Base-by-base conservation (phyloP, 2,888 invertebrate species). In the Crocallis elinguaria region DNA sequence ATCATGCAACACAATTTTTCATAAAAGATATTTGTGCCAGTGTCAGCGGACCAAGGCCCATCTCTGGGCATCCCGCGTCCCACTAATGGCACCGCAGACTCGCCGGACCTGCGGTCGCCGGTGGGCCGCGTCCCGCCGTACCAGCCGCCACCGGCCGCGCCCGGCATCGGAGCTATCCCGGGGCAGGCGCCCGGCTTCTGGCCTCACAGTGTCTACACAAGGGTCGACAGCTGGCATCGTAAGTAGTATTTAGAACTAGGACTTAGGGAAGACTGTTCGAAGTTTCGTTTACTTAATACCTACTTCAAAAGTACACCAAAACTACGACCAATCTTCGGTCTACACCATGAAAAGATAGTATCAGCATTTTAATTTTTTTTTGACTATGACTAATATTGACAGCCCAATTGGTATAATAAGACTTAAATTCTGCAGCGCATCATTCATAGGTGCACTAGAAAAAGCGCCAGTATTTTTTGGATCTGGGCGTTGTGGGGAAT, bases 81-180 rank as follows among this genome's bases (percentile, higher is more conserved):
- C 12, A 69, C 77, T 21, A 91, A 90, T 61, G 77, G 71, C 27
- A 81, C 86, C 4, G 80, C 67, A 23, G 86, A 85, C 43, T 71
- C 78, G 7, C 81, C 86, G 8, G 89, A 88, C 69, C 79, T 79
- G 14, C 79, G 88, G 27, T 89, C 86, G 8, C 84, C 82, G 19
- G 67, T 83, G 32, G 88, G 88, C 52, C 82, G 86, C 23, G 91
- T 92, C 46, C 85, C 91, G 1, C 91, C 92, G 0, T 88, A 91
- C 66, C 92, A 92, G 67, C 92, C 72, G 79, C 93, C 68, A 84
- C 92, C 60, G 19, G 93, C 59, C 76, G 93, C 65, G 75, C 86
- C 57, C 76, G 93, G 60, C 77, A 86, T 60, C 79, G 92, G 60
- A 69, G 83, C 57, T 71, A 83, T 57, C 33, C 64, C 58, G 14